These are phyloP conservation scores for Podilymbus podiceps DNA, from an alignment of 2,113 vertebrate genomes.

Conservation along the genomic window DNA sequence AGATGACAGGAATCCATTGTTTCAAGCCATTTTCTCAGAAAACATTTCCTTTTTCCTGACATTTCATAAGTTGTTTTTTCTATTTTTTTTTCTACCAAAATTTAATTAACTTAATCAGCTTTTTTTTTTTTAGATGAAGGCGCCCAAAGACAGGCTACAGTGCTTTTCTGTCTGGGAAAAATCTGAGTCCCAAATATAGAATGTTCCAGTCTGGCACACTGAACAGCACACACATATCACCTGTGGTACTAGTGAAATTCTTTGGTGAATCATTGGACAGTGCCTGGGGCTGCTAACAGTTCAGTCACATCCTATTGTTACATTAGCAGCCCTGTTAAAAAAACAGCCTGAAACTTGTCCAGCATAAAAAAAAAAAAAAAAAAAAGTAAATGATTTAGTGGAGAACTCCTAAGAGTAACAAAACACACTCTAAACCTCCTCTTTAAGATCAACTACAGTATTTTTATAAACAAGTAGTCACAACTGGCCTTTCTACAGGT, in stretches of 20 bases:
- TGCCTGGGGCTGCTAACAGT: not conserved
- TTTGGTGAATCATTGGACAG: not conserved
- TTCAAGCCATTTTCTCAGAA: conserved; percentile 44
- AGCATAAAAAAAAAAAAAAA: not conserved
- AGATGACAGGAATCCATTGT: conserved; percentile 4
- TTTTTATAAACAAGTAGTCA: not conserved
- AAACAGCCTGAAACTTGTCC: not conserved
- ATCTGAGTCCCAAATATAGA: conserved; percentile 2
- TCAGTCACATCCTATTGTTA: not conserved
- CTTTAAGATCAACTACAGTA: not conserved
- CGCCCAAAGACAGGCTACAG: not conserved
- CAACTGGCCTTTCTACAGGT: not conserved
- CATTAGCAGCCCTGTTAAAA: not conserved
- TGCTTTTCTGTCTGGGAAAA: conserved; percentile 40
- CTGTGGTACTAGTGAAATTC: conserved; percentile 21
- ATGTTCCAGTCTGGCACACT: conserved; percentile 25
- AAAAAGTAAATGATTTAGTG: not conserved
- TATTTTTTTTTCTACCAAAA: not conserved
- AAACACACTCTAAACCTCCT: not conserved
- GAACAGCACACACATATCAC: conserved; percentile 15
- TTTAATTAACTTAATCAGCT: conserved; percentile 20
- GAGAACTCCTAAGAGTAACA: conserved; percentile 1
- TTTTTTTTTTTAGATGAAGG: not conserved
- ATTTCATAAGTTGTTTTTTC: not conserved
- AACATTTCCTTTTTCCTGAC: not conserved